Evolutionary conservation across 2,888 invertebrate species (phyloP).

Genomic region (Stenurella melanura): DNA sequence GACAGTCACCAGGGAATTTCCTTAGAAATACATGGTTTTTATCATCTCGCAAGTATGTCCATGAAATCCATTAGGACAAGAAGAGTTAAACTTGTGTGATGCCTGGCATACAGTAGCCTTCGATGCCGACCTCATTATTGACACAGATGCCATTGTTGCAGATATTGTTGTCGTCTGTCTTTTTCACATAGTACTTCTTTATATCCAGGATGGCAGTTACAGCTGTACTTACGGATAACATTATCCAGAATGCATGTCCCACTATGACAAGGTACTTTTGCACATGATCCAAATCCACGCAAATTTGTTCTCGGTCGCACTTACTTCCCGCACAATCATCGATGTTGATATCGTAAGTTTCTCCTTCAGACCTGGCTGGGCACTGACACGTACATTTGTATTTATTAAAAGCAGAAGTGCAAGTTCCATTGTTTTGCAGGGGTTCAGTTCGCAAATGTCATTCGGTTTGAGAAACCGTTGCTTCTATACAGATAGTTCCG

Average conservation of each 20-base stretch:
- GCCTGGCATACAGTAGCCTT: conserved; percentile 92
- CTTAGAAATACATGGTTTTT: conserved; percentile 88
- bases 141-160: too few species aligned
- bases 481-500: conserved; percentile 75
- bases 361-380: conserved; percentile 79
- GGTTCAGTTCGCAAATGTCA: conserved; percentile 76
- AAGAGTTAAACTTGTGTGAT: conserved; percentile 92
- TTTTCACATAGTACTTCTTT: conserved; percentile 72
- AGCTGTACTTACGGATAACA: conserved; percentile 80
- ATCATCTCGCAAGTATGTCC: conserved; percentile 88
- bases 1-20: conserved; percentile 81
- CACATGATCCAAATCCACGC: conserved; percentile 79
- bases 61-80: conserved; percentile 89
- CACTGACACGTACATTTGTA: conserved; percentile 79
- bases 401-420: conserved; percentile 74
- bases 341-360: conserved; percentile 78
- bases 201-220: conserved; percentile 82
- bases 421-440: conserved; percentile 80
- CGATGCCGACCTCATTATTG: conserved; percentile 84
- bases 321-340: conserved; percentile 79
- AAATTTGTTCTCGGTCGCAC: conserved; percentile 74
- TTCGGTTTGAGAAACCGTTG: conserved; percentile 74
- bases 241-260: conserved; percentile 72
- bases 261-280: conserved; percentile 83
- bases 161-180: conserved; percentile 88